These are phyloP conservation scores for Tipula vernalis DNA, from an alignment of 2,888 invertebrate genomes.

Conservation along the genomic window DNA sequence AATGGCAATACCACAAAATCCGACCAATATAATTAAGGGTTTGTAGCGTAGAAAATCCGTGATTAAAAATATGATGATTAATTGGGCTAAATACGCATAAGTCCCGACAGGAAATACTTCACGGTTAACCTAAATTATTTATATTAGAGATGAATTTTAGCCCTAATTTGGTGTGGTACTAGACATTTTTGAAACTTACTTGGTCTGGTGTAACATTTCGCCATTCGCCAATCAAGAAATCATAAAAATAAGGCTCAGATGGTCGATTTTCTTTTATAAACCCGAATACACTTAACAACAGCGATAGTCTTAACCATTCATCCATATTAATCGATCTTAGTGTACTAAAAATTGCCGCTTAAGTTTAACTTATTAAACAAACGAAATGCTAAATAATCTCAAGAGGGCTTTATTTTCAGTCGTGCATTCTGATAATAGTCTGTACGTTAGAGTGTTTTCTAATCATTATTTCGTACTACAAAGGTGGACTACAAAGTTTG, in stretches of 20 bases:
- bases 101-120: constrained; percentile 78
- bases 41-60: constrained; percentile 78
- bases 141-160: not conserved
- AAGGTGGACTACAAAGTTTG: too few species aligned
- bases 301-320: constrained; percentile 56
- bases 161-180: too few species aligned
- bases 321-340: constrained; percentile 22
- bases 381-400: not conserved
- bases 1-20: constrained; percentile 55
- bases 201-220: constrained; percentile 54
- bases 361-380: not conserved
- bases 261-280: constrained; percentile 73
- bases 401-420: not conserved
- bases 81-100: constrained; percentile 66
- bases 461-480: too few species aligned
- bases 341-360: not conserved
- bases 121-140: constrained; percentile 46
- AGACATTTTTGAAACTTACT: constrained; percentile 19
- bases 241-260: constrained; percentile 72
- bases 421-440: not conserved
- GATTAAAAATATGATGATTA: constrained; percentile 66
- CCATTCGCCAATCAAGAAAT: constrained; percentile 66
- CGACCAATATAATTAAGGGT: constrained; percentile 68
- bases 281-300: constrained; percentile 65
- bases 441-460: too few species aligned